Evolutionary conservation across 2,113 vertebrate genomes (phyloP), one percentile per base, ranked within the genome.

Genomic region (Rhinopomastus cyanomelas): DNA sequence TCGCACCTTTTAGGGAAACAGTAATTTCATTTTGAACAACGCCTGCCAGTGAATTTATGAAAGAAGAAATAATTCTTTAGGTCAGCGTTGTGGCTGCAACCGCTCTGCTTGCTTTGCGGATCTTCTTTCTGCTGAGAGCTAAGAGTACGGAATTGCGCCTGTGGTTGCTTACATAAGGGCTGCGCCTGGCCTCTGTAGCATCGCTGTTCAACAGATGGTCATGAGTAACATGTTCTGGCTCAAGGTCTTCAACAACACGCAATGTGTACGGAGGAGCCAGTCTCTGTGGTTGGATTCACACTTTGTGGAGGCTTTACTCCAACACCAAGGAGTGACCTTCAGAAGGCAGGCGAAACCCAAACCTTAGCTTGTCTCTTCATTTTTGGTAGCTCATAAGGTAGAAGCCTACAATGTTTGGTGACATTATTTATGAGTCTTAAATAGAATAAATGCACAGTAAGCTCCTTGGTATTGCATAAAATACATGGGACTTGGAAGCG

Each of bases 381-480:
- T 75, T 44, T 64, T 79, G 46, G 34, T 66, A 79, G 62, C 16
- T 82, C 44, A 51, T 42, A 76, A 87, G n/a, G 29, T 65, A 73
- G 60, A 87, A 81, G n/a, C 42, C 72, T 89, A 0, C 85, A 69
- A 89, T 80, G 93, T 81, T 62, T 61, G 9, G 30, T 5, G 69
- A 37, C 21, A 55, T 37, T 52, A 92, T 86, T 93, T 91, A 55
- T 39, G 48, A 82, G 36, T 65, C 85, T 72, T 62, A 48, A 89
- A 80, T 82, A 69, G 52, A 89, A 80, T 82, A 69, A 87, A 92
- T 74, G 85, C 56, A 46, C 46, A 87, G 34, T 56, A 89, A 71
- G 36, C 60, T 81, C 59, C 9, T 16, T 32, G n/a, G n/a, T 30
- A 49, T 87, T 89, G 67, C 16, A 23, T n/a, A 71, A 89, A 93